Conservation (phyloP, 2,797 vertebrate genomes). For the Sibirionetta formosa region DNA sequence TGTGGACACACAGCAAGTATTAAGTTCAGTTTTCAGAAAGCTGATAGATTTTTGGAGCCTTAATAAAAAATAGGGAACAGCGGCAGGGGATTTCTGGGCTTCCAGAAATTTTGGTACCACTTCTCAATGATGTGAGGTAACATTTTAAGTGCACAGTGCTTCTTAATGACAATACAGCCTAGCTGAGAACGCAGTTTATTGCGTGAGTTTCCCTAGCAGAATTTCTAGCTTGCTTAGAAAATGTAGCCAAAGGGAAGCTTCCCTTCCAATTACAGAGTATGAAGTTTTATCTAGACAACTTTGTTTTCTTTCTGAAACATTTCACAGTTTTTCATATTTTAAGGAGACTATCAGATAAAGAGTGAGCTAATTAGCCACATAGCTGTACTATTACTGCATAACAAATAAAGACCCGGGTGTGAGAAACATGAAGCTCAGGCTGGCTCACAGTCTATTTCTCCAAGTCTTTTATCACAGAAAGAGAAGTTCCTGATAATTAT, state of each 20-base stretch:
- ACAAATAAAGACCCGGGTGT: neutral
- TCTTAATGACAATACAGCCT: neutral
- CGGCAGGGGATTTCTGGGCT: neutral
- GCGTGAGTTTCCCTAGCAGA: neutral
- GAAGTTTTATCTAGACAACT: neutral
- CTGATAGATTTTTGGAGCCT: neutral
- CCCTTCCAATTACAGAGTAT: neutral
- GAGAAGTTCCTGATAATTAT: neutral
- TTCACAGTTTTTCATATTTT: neutral
- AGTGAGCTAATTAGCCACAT: neutral
- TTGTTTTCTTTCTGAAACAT: neutral
- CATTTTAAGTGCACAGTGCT: neutral
- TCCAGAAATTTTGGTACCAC: neutral
- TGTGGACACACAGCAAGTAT: neutral
- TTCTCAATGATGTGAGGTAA: neutral
- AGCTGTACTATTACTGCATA: neutral
- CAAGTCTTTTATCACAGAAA: neutral
- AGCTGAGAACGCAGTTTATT: neutral
- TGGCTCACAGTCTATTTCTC: neutral
- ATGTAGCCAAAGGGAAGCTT: neutral
- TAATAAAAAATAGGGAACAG: neutral
- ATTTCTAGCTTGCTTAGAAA: slow-evolving; percentile 4
- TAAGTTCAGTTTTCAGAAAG: neutral
- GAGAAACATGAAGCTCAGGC: neutral
- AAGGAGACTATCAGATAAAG: neutral